Evolutionary conservation across 2,113 vertebrate genomes (phyloP).

Genomic region (Neotoma lepida): DNA sequence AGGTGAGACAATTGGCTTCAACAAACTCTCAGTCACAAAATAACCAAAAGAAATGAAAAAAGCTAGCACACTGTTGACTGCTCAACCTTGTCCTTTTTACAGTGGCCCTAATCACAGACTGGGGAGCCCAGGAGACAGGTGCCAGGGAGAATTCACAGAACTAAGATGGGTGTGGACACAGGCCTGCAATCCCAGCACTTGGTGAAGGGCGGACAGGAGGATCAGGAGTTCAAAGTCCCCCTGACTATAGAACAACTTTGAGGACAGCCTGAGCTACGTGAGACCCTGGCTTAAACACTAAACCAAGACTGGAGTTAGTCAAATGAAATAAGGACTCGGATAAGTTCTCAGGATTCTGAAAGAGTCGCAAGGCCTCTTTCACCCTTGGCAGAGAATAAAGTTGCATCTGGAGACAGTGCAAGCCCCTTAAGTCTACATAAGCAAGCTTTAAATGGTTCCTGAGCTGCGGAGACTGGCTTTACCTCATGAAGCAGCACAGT

Average conservation of each 20-base stretch:
- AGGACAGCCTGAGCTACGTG: neutral
- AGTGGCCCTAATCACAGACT: neutral
- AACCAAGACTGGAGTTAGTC: neutral
- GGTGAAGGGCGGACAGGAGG: neutral
- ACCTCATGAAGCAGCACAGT: neutral
- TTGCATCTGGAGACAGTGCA: slow-evolving; percentile 1
- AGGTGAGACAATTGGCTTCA: neutral
- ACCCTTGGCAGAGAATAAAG: neutral
- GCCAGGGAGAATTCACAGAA: neutral
- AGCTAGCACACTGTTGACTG: neutral
- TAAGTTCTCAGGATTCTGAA: neutral
- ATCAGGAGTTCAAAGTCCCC: neutral
- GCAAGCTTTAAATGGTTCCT: neutral
- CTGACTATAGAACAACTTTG: neutral
- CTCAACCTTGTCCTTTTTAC: neutral
- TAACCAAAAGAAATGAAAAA: neutral
- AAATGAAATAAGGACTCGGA: neutral
- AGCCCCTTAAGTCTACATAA: neutral
- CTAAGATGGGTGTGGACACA: neutral
- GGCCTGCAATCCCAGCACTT: neutral
- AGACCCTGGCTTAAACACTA: neutral
- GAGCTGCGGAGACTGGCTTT: neutral
- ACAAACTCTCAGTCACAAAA: slow-evolving; percentile 15
- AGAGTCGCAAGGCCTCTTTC: neutral
- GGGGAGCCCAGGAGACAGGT: neutral